A percentile compares a stretch with the other conserved stretches of the same genome.
Conservation (phyloP, 2,888 invertebrate species). For the Cataglyphis altisquamis region DNA sequence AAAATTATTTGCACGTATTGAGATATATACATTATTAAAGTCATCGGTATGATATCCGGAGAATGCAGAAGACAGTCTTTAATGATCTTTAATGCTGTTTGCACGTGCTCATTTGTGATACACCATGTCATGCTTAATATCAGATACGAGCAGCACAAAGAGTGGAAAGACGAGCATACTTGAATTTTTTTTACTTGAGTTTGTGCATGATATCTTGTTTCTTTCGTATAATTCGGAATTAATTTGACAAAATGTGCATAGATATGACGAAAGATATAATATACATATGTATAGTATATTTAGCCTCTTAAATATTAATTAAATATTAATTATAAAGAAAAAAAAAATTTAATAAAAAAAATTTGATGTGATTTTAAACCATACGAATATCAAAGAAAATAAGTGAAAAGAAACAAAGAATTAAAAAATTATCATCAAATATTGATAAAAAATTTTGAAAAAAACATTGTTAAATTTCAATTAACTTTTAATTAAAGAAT, state of each 20-base stretch:
- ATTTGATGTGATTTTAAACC: not conserved
- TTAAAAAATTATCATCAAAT: not conserved
- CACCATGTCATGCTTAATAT: slow-evolving; percentile 10
- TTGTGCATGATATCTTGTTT: not conserved
- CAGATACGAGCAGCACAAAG: not conserved
- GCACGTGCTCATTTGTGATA: not conserved
- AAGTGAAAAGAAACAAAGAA: not conserved
- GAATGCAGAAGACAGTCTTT: not conserved
- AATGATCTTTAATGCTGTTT: not conserved
- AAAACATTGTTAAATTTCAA: not conserved
- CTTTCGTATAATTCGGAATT: not conserved
- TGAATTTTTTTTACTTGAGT: not conserved
- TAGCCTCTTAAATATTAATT: not conserved
- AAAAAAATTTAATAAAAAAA: not conserved
- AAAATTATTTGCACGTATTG: not conserved
- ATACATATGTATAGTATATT: not conserved
- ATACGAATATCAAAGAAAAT: not conserved
- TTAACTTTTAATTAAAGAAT: not conserved
- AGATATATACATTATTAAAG: not conserved
- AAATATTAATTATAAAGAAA: not conserved
- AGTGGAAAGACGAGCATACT: not conserved
- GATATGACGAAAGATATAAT: not conserved
- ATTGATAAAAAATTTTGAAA: not conserved
- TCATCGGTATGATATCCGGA: not conserved
- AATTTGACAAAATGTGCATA: not conserved